Conservation (phyloP, 2,113 vertebrate species). For the Globicephala melas region DNA sequence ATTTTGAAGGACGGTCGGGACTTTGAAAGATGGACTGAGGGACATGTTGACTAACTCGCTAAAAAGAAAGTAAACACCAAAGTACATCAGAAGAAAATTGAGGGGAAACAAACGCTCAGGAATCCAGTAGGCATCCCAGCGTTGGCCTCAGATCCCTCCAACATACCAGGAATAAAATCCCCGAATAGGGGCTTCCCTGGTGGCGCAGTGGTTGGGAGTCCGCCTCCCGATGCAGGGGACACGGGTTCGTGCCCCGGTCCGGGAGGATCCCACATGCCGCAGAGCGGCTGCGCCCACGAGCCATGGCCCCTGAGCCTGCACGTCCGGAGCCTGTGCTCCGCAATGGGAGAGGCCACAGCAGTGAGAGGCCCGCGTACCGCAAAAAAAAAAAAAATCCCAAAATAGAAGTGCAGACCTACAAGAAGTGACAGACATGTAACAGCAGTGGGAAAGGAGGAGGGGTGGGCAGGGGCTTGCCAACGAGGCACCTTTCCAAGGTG, state of each 20-base stretch:
- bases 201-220: no score
- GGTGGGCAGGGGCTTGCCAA: neutral
- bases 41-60: neutral
- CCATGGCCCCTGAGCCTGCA: rapidly evolving
- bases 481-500: no score
- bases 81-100: rapidly evolving
- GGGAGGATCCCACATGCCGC: no score
- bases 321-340: no score
- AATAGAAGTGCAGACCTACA: neutral
- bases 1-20: neutral
- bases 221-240: no score
- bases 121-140: neutral
- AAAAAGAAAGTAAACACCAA: neutral
- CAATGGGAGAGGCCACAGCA: no score
- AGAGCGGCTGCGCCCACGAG: no score
- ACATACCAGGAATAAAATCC: rapidly evolving
- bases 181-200: no score
- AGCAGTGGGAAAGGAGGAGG: neutral
- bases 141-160: neutral
- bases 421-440: rapidly evolving
- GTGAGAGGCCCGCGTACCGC: no score
- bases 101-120: neutral
- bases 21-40: neutral
- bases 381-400: neutral
- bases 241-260: no score